These are phyloP conservation scores for Camponotus floridanus DNA, from an alignment of 1,140 invertebrate genomes.

Conservation along the genomic window DNA sequence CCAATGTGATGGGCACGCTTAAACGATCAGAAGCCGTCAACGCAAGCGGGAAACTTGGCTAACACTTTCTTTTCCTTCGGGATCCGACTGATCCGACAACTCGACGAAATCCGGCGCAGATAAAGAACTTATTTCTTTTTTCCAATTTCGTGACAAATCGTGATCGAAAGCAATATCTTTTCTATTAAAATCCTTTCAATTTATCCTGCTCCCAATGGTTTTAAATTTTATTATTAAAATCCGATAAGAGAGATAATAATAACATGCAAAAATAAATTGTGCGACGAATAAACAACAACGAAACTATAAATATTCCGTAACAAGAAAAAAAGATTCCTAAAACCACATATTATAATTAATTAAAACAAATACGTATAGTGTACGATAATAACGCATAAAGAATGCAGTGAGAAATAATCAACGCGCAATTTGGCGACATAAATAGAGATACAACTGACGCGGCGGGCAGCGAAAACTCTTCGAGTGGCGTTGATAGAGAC, in stretches of 20 bases:
- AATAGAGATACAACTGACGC: slow-evolving; percentile 49
- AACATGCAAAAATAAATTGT: neutral
- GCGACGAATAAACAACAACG: neutral
- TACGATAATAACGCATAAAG: slow-evolving; percentile 20
- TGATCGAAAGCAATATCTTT: slow-evolving; percentile 10
- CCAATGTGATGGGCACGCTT: slow-evolving; percentile 75
- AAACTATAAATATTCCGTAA: neutral
- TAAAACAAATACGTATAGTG: slow-evolving; percentile 22
- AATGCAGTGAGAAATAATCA: slow-evolving; percentile 55
- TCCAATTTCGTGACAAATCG: neutral
- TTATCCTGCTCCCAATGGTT: neutral
- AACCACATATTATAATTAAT: slow-evolving; percentile 30
- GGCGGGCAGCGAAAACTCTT: slow-evolving; percentile 35
- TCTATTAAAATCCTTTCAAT: neutral
- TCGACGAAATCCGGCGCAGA: slow-evolving; percentile 10
- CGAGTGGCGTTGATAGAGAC: slow-evolving; percentile 56
- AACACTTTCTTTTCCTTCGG: slow-evolving; percentile 18
- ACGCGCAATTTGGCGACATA: slow-evolving; percentile 46
- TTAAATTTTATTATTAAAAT: neutral
- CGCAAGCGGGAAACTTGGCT: slow-evolving; percentile 32
- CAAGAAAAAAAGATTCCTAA: neutral
- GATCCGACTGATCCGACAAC: slow-evolving; percentile 31
- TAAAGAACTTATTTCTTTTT: slow-evolving; percentile 9
- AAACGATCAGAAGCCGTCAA: slow-evolving; percentile 62
- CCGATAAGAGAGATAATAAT: neutral